These are phyloP conservation scores for Agapornis roseicollis DNA, from an alignment of 2,113 vertebrate species.

Conservation along the genomic window DNA sequence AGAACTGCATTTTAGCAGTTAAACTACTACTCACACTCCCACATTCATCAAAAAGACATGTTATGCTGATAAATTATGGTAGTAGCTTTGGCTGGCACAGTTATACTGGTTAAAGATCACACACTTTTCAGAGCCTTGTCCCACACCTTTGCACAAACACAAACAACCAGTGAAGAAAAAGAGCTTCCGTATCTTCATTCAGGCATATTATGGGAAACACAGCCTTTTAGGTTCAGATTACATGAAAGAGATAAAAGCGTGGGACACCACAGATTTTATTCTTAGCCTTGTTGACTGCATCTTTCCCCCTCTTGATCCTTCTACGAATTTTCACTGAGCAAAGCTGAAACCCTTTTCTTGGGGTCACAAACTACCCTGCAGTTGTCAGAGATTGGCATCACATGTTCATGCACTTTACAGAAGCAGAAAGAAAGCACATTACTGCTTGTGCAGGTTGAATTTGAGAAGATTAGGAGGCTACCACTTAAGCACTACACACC, in stretches of 20 bases:
- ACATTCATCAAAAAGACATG: background rate
- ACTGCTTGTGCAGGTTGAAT: background rate
- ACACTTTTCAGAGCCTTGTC: background rate
- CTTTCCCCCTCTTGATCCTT: background rate
- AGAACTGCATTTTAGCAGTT: background rate
- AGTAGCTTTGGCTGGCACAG: background rate
- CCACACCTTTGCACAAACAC: background rate
- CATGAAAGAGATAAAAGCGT: background rate
- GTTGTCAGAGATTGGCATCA: background rate
- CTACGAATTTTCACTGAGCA: background rate
- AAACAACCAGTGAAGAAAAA: background rate
- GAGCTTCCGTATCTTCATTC: background rate
- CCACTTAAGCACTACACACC: background rate
- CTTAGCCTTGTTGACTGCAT: background rate
- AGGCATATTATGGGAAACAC: background rate
- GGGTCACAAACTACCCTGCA: background rate
- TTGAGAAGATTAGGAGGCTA: background rate
- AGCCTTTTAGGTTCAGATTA: background rate
- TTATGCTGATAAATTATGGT: background rate
- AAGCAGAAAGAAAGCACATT: background rate
- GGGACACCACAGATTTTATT: background rate
- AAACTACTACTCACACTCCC: background rate
- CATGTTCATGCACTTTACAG: background rate
- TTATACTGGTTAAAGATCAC: background rate
- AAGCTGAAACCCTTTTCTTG: background rate